Base-by-base conservation (phyloP, 2,888 invertebrate species). In the Leptogaster cylindrica region DNA sequence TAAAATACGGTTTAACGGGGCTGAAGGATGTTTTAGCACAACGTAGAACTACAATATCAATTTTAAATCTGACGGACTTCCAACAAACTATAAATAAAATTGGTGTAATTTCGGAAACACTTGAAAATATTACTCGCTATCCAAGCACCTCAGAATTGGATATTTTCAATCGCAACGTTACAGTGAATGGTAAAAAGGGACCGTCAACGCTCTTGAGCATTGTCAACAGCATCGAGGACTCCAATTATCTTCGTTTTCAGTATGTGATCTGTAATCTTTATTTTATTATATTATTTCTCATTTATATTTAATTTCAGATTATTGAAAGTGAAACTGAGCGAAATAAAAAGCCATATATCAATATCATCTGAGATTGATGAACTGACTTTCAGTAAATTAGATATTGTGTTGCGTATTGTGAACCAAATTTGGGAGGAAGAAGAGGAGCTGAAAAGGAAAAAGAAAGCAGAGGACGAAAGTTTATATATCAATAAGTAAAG, bases 351-450 rank as follows among this genome's bases (percentile, higher is more conserved):
- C 82, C 81, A 86, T 28, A 85, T 88, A 63, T 79, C 83, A 0
- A 83, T 88, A 0, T 79, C 83, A 10, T 83, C 84, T 16, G 79
- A 79, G 39, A 75, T 87, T 0, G 83, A 85, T 50, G 77, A 77
- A 5, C 73, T 76, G 0, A 73, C 79, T 0, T 84, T 85, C 74
- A 72, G 75, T 0, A 80, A 84, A 1, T 83, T 89, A 44, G 82
- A 85, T 66, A 77, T 79, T 0, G 83, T 88, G 0, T 76, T 91
- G 0, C 82, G 83, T 61, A 81, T 85, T 41, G 84, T 92, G 58
- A 88, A 90, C 18, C 78, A 84, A 64, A 82, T 88, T 0, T 96
- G 95, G 94, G 87, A 88, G 74, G 84, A 87, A 67, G 91, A 93
- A 73, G 88, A 92, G 74, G 85, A 86, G 52, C 86, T 87, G 23